Conservation (phyloP, 2,113 vertebrate genomes). For the Otolemur garnettii region DNA sequence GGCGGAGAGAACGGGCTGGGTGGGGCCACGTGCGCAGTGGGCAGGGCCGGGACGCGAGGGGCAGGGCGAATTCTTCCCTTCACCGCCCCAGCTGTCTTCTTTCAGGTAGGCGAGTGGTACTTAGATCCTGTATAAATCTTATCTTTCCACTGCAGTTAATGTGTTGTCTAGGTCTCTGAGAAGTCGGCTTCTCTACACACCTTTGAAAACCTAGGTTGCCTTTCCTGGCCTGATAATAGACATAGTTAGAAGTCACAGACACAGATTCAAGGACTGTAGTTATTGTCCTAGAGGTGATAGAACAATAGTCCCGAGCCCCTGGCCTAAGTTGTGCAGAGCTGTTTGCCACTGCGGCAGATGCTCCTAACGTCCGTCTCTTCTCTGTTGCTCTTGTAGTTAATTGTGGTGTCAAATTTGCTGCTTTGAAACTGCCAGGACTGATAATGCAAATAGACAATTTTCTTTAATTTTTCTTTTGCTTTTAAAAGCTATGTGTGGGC, state of each 20-base stretch:
- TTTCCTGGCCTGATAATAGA: background rate
- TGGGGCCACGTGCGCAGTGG: background rate
- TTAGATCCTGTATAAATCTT: background rate
- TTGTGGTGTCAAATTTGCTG: background rate
- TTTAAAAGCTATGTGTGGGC: background rate
- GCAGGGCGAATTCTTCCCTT: background rate
- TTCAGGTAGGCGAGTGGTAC: background rate
- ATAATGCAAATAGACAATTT: background rate
- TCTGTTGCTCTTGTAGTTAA: background rate
- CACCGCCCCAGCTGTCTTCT: accelerated
- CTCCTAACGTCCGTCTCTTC: background rate
- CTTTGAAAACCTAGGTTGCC: background rate
- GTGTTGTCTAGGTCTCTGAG: background rate
- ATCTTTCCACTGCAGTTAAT: no score
- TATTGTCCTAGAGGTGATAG: background rate
- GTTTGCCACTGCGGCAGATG: background rate
- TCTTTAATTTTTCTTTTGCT: conserved; percentile 5
- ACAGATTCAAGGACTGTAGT: background rate
- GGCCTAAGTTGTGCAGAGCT: no score
- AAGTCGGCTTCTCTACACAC: background rate
- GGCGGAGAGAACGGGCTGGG: accelerated
- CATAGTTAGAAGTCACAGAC: background rate
- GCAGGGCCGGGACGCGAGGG: background rate
- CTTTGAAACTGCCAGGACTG: background rate
- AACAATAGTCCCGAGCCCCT: background rate